Evolutionary conservation across 2,113 vertebrate species (phyloP), one percentile per base, ranked within the genome.

Genomic region (Mionectes macconnelli): DNA sequence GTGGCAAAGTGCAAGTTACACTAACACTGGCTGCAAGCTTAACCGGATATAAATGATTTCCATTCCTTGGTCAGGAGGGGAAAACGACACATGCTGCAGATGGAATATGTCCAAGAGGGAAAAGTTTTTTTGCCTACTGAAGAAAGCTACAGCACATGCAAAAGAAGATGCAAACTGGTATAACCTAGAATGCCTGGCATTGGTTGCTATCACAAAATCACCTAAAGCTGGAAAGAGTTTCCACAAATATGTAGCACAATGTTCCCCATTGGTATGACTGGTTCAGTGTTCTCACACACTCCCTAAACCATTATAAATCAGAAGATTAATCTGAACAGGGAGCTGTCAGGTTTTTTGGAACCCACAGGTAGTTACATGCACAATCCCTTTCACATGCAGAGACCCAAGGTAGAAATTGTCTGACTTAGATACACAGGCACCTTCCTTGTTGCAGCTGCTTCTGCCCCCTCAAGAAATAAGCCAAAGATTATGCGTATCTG

Each of bases 161-260:
- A 62, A 66, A 74, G 39, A 39, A 72, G 25, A 20, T 39, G 27
- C 11, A 5, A 3, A 35, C 56, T 22, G 20, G 20, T 31, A 50
- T 40, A 35, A 72, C 44, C 60, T 30, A 2, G 4, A n/a, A 55
- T 16, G 70, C 4, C 66, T 63, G 37, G 60, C 15, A 27, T 19
- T 52, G 52, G 56, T 40, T 20, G 35, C 22, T 49, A 12, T 24
- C 69, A 19, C 2, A 3, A 14, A 74, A 30, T 16, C 23, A 44
- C 5, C n/a, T 50, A 21, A 62, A 81, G 56, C 35, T 18, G 9
- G 7, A 4, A 30, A 67, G 35, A 49, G 55, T 33, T 28, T 31
- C 42, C 39, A 67, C 1, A 8, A 2, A 3, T 14, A 39, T 0
- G 0, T 3, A 28, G 47, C 57, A 55, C 3, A 1, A 20, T 3